These are phyloP conservation scores for Terrapene triunguis DNA, from an alignment of 2,113 vertebrate species.

Conservation along the genomic window DNA sequence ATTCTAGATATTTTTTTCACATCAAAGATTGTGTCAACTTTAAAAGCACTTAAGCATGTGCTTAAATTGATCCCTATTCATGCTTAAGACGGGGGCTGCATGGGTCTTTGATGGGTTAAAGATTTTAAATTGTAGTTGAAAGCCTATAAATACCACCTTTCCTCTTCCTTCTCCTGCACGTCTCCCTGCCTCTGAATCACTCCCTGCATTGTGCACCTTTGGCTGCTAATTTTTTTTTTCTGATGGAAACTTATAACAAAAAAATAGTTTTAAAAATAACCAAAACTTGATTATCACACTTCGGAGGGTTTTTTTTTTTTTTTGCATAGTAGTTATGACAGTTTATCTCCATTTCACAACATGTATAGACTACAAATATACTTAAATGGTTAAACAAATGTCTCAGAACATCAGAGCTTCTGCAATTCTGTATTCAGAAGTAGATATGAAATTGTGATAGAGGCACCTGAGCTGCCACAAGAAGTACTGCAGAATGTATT, in stretches of 20 bases:
- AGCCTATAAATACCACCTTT: not conserved
- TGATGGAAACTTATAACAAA: not conserved
- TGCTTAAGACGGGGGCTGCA: not conserved
- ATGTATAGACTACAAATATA: not conserved
- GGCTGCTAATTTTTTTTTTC: not conserved
- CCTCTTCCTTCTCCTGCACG: not conserved
- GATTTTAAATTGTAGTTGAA: slow-evolving; percentile 1
- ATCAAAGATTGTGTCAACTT: not conserved
- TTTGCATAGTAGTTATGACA: not conserved
- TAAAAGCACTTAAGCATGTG: not conserved
- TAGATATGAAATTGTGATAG: not conserved
- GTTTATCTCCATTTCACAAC: not conserved
- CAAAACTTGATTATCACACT: no score
- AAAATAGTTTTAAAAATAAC: not conserved
- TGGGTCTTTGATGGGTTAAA: not conserved
- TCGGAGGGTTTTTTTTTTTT: not conserved
- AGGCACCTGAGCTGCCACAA: not conserved
- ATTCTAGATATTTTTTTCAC: slow-evolving; percentile 1
- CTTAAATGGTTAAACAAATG: no score
- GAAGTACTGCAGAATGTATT: not conserved
- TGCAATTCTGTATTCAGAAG: not conserved
- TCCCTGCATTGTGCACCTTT: not conserved
- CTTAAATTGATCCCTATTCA: not conserved
- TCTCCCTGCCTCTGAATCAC: not conserved
- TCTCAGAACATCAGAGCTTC: not conserved